These are phyloP conservation scores for Pyrochroa serraticornis DNA, from an alignment of 2,888 invertebrate species.

Conservation along the genomic window DNA sequence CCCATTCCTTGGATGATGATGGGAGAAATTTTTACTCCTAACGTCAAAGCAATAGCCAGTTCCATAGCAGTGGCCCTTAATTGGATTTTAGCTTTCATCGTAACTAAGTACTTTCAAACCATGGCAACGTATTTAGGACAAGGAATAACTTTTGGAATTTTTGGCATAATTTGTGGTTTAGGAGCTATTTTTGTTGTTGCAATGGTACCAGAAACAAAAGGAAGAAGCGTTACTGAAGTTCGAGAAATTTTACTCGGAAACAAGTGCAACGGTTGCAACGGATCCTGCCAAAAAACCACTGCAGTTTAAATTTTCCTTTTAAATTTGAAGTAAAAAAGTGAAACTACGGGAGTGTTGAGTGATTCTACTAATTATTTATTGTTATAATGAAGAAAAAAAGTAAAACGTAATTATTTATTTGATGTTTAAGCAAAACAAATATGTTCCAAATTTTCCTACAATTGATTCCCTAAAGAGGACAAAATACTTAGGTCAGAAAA, in stretches of 20 bases:
- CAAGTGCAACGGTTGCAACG: background rate
- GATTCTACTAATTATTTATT: too few species aligned
- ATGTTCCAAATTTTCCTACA: too few species aligned
- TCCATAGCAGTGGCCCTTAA: slow-evolving; percentile 72
- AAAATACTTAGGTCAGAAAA: too few species aligned
- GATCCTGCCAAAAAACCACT: too few species aligned
- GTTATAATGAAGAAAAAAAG: too few species aligned
- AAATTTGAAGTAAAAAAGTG: too few species aligned
- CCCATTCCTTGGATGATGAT: slow-evolving; percentile 77
- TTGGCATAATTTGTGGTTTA: slow-evolving; percentile 65
- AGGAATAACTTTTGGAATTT: slow-evolving; percentile 71
- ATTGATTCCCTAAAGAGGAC: too few species aligned
- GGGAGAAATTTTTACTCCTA: slow-evolving; percentile 70
- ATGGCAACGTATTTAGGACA: slow-evolving; percentile 63
- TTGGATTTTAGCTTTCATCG: slow-evolving; percentile 72
- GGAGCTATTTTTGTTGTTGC: slow-evolving; percentile 68
- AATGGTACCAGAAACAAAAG: slow-evolving; percentile 74
- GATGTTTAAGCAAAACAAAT: too few species aligned
- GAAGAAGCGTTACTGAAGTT: slow-evolving; percentile 63
- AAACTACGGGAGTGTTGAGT: too few species aligned
- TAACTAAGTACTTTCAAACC: slow-evolving; percentile 68
- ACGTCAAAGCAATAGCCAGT: slow-evolving; percentile 68
- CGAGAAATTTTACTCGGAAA: slow-evolving; percentile 58
- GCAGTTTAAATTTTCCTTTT: too few species aligned
- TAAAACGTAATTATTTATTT: too few species aligned